These are phyloP conservation scores for Loris lydekkerianus DNA, from an alignment of 2,797 vertebrate genomes.

Conservation along the genomic window DNA sequence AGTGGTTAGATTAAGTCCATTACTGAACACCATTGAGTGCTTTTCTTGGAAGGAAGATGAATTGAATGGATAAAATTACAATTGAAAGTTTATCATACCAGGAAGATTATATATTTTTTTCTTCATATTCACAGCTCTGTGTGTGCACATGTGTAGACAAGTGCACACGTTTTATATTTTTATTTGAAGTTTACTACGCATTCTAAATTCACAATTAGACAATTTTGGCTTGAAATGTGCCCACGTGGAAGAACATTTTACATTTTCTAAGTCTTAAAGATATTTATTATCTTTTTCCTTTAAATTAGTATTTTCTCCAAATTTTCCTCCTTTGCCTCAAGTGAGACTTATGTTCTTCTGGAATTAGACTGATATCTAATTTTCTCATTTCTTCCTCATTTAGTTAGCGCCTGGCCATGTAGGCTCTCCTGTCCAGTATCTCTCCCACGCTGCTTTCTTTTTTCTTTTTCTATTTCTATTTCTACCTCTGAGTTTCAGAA, in stretches of 20 bases:
- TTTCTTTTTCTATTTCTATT: neutral
- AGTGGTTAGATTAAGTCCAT: neutral
- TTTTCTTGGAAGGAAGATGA: slow-evolving; percentile 17
- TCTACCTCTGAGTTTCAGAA: neutral
- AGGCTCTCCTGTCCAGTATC: neutral
- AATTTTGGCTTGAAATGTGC: neutral
- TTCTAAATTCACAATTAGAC: slow-evolving; percentile 38
- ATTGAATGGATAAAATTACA: neutral
- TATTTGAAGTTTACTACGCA: neutral
- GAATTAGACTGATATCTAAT: neutral
- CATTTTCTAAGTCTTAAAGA: neutral
- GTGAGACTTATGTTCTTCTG: neutral
- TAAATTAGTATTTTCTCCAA: neutral
- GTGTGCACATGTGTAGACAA: accelerated
- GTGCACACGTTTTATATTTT: neutral
- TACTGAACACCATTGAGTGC: neutral
- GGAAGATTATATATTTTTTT: neutral
- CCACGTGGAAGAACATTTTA: neutral
- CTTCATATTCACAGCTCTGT: neutral
- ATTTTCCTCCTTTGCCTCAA: slow-evolving; percentile 47
- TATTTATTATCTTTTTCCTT: slow-evolving; percentile 31
- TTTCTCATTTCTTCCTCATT: slow-evolving; percentile 28
- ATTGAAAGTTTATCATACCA: neutral
- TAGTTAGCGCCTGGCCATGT: neutral
- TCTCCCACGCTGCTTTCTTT: neutral